Base-by-base conservation (phyloP, 2,797 vertebrate species). In the Tenualosa ilisha region DNA sequence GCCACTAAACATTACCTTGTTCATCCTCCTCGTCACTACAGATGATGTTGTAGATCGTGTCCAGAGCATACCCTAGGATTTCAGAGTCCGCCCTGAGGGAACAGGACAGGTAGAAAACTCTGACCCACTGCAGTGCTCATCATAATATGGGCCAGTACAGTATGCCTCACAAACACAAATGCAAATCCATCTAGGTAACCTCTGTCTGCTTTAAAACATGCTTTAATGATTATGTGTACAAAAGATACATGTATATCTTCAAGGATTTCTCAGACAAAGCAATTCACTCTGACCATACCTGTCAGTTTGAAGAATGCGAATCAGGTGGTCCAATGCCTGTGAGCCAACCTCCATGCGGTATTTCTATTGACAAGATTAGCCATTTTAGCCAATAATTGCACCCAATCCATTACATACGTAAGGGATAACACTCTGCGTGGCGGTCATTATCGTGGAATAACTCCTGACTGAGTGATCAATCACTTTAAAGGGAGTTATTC, bases 21-120 rank as follows among this genome's bases (percentile, higher is more conserved):
- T 99, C 96, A 91, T 99, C 98, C 90, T 99, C 98, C 75, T 97
- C 96, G 84, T 99, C 98, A 86, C 98, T 99, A 85, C 97, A 98
- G 93, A 99, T 96, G 88, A 99, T 92, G 89, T 99, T 99, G 95
- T 97, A 98, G 43, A 99, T 94, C 0, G 98, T 99, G 93, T 99
- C 98, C 96, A 99, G 95, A 93, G 98, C 97, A 90, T 99, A 99
- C 89, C 97, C 98, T 83, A 99, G 97, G 92, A 99, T 99, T 97
- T 99, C 98, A 86, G 98, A 98, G 95, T 99, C 98, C 50, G 98
- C 97, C 90, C 98, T 99, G 94, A 91, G 93, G 91, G 61, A 5
- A 59, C 6, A 53, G 37, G 6, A 50, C 68, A 79, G 11, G 53
- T 24, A 83, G 15, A 81, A 1, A 31, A 20, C 43, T 56, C 15